Percentiles rank a stretch among this genome's conserved stretches.
Conservation (phyloP, 2,888 invertebrate genomes). For the Plagodis dolabraria region DNA sequence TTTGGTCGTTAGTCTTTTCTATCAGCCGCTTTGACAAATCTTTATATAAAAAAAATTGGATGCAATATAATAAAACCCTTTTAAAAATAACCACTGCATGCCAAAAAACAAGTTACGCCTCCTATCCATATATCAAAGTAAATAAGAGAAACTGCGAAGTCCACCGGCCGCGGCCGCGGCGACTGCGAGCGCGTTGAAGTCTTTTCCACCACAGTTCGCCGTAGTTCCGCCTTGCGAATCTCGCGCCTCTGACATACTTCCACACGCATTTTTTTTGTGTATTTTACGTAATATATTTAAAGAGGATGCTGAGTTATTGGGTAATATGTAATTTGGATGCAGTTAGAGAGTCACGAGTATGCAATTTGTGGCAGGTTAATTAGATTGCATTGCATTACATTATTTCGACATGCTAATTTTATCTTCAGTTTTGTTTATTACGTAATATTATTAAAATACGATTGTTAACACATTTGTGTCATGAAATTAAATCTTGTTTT, state of each 20-base stretch:
- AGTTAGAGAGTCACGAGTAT: slow-evolving; percentile 17
- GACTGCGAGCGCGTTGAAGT: slow-evolving; percentile 25
- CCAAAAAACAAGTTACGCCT: slow-evolving; percentile 1
- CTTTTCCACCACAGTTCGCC: slow-evolving; percentile 34
- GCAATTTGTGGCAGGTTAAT: slow-evolving; percentile 26
- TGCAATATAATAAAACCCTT: background rate
- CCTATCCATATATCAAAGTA: slow-evolving; percentile 8
- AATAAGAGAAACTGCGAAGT: slow-evolving; percentile 17
- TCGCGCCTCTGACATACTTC: slow-evolving; percentile 47
- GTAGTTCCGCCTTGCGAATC: slow-evolving; percentile 48
- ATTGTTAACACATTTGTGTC: no score
- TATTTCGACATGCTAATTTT: no score
- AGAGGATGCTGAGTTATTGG: slow-evolving; percentile 45
- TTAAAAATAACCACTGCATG: background rate
- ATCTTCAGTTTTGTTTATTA: no score
- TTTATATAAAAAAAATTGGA: no score
- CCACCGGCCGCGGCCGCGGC: background rate
- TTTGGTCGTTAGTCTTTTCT: no score
- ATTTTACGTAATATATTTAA: slow-evolving; percentile 48
- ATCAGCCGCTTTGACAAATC: no score
- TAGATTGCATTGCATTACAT: slow-evolving; percentile 16
- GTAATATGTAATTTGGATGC: slow-evolving; percentile 42
- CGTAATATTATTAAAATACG: no score
- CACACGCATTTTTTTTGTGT: slow-evolving; percentile 40
- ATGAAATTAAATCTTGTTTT: no score